Evolutionary conservation across 2,888 invertebrate species (phyloP).

Genomic region (Cataglyphis livida): DNA sequence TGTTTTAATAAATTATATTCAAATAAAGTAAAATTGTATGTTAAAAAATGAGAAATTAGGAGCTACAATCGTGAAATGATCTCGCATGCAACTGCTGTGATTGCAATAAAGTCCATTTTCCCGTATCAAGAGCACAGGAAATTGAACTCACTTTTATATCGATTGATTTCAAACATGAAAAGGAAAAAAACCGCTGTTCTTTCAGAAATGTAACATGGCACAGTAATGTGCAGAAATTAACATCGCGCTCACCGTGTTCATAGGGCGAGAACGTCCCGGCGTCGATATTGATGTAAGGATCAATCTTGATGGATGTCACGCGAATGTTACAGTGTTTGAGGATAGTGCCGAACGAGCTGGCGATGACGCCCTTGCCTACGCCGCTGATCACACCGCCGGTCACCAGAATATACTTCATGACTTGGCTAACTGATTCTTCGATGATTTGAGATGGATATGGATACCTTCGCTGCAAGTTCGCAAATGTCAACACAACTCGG

Average conservation of each 20-base stretch:
- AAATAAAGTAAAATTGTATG: background rate
- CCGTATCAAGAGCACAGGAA: background rate
- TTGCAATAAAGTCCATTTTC: background rate
- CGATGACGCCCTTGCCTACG: constrained; percentile 98
- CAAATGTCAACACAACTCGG: background rate
- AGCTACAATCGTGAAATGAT: background rate
- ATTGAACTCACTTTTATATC: background rate
- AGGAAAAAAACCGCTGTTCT: background rate
- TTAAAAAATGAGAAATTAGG: background rate
- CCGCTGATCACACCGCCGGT: constrained; percentile 99
- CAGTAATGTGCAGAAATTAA: background rate
- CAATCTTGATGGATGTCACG: constrained; percentile 99
- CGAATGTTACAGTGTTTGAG: constrained; percentile 97
- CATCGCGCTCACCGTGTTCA: constrained; percentile 94
- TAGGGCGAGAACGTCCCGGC: constrained; percentile 99
- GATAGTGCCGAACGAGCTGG: constrained; percentile 97
- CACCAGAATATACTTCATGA: constrained; percentile 98
- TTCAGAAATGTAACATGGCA: background rate
- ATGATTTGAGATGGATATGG: background rate
- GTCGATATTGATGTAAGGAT: constrained; percentile 99
- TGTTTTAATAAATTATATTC: background rate
- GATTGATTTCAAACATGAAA: background rate
- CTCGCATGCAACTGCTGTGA: background rate
- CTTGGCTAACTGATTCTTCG: background rate
- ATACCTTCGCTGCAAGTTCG: background rate